A percentile compares a stretch with the other conserved stretches of the same genome.
Conservation (phyloP, 2,888 invertebrate genomes). For the Oscheius sp. region DNA sequence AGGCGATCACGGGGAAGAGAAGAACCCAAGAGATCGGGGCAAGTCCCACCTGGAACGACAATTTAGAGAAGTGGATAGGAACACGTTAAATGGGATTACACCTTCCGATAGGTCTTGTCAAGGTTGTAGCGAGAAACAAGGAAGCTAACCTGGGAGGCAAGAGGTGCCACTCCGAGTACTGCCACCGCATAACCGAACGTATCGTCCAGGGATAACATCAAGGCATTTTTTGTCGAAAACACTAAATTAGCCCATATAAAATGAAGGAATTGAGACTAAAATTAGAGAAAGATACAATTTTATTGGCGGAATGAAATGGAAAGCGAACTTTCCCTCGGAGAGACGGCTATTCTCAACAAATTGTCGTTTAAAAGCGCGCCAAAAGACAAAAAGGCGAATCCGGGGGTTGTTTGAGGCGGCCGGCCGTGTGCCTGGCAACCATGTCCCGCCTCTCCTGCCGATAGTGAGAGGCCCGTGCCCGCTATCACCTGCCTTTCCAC, state of each 20-base stretch:
- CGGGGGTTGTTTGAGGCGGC: not conserved
- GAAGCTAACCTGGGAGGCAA: conserved; percentile 41
- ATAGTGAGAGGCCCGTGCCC: conserved; percentile 5
- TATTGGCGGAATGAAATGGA: too few relatives aligned
- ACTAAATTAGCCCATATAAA: not conserved
- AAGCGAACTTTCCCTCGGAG: not conserved
- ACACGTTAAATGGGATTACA: too few relatives aligned
- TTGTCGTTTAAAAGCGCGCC: not conserved
- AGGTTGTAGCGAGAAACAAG: conserved; percentile 4
- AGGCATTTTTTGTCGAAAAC: conserved; percentile 10
- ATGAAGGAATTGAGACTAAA: not conserved
- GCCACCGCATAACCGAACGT: conserved; percentile 46
- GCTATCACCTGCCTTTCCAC: conserved; percentile 20
- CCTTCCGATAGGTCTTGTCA: too few relatives aligned
- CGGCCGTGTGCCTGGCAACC: conserved; percentile 8
- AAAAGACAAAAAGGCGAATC: not conserved
- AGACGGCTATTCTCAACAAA: not conserved
- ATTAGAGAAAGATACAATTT: too few relatives aligned
- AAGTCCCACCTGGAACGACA: conserved; percentile 17
- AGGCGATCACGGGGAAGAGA: conserved; percentile 55
- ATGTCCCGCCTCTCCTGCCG: conserved; percentile 13
- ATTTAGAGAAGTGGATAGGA: not conserved
- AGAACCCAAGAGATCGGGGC: conserved; percentile 47
- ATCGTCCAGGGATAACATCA: conserved; percentile 39
- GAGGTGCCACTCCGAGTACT: conserved; percentile 45